These are phyloP conservation scores for Campodea augens DNA, from an alignment of 1,140 invertebrate genomes.

Conservation along the genomic window DNA sequence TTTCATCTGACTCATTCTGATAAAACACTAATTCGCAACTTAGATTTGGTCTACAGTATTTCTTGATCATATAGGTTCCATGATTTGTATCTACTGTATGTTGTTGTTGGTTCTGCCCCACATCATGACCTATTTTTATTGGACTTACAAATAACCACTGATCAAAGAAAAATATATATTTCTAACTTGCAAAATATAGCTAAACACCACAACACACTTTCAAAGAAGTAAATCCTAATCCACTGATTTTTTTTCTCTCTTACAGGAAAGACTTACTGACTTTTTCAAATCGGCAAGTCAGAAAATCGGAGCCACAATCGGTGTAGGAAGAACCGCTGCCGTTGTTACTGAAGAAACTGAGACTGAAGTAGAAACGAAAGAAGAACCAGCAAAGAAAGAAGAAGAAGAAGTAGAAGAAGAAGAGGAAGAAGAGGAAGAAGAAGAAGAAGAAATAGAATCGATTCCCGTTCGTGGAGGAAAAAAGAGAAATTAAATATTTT, in stretches of 20 bases:
- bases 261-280: conserved; percentile 47
- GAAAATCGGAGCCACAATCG: conserved; percentile 66
- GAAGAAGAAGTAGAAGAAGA: too few relatives aligned
- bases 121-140: neutral
- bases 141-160: neutral
- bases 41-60: too few relatives aligned
- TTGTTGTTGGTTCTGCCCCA: neutral
- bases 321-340: conserved; percentile 46
- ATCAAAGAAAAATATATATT: neutral
- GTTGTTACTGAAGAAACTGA: conserved; percentile 17
- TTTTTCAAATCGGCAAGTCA: conserved; percentile 65
- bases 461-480: too few relatives aligned
- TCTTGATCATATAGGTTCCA: too few relatives aligned
- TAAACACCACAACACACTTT: neutral
- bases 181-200: neutral
- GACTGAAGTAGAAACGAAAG: conserved; percentile 10
- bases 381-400: conserved; percentile 12
- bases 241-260: conserved; percentile 5
- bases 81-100: too few relatives aligned
- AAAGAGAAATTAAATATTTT: too few relatives aligned
- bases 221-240: neutral
- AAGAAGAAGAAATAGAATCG: too few relatives aligned
- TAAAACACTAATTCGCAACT: too few relatives aligned
- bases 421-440: too few relatives aligned
- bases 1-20: too few relatives aligned